Percentiles rank a stretch among this genome's conserved stretches.
phyloP scores from a whole-genome alignment of 2,888 invertebrate genomes.

The Caenorhabditis becei region DNA sequence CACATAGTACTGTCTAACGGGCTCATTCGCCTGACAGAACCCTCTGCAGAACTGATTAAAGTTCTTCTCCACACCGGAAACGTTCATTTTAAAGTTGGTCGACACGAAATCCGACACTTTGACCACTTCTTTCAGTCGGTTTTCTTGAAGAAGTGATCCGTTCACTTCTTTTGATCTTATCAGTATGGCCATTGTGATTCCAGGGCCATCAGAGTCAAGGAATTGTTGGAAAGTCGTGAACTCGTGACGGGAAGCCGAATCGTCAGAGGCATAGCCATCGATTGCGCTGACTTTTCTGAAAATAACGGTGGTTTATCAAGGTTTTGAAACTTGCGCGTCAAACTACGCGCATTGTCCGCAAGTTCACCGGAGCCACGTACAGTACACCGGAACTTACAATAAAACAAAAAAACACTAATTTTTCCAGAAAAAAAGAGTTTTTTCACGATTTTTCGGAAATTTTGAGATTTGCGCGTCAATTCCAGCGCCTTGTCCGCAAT shows the following conservation, averaged over 20 bases:
- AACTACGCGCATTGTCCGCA: not conserved
- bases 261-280: conserved; percentile 62
- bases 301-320: not conserved
- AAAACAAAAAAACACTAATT: too few species aligned
- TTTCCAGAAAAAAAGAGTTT: too few species aligned
- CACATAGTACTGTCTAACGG: conserved; percentile 70
- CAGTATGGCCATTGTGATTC: conserved; percentile 67
- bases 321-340: not conserved
- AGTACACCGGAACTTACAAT: too few species aligned
- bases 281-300: conserved; percentile 64
- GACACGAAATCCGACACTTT: conserved; percentile 60
- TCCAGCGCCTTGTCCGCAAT: not conserved
- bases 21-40: conserved; percentile 77
- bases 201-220: conserved; percentile 70
- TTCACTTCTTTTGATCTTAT: conserved; percentile 63
- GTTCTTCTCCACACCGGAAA: conserved; percentile 50
- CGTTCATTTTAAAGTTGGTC: conserved; percentile 57
- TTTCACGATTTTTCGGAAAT: not conserved
- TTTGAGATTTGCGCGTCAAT: not conserved
- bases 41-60: conserved; percentile 74
- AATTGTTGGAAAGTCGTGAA: conserved; percentile 66
- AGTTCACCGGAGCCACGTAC: too few species aligned
- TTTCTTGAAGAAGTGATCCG: conserved; percentile 46
- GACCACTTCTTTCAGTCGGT: conserved; percentile 48
- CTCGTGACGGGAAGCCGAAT: conserved; percentile 58